Conservation (phyloP, 2,888 invertebrate genomes). For the Lasioglossum vierecki region DNA sequence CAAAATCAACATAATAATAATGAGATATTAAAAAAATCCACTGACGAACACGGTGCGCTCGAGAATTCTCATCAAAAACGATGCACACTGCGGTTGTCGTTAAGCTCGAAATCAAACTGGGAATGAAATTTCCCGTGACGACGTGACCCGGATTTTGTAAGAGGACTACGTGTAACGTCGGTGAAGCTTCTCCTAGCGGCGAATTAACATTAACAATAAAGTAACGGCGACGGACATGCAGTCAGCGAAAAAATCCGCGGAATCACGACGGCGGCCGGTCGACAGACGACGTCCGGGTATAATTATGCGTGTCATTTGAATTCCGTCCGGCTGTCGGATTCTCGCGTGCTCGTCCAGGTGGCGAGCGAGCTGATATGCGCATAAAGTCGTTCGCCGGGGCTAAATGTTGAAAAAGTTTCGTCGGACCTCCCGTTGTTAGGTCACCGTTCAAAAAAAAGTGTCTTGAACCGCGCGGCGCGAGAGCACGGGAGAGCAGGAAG, state of each 20-base stretch:
- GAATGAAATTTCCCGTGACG: background rate
- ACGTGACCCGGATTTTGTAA: slow-evolving; percentile 1
- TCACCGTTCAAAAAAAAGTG: slow-evolving; percentile 21
- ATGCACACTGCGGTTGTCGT: background rate
- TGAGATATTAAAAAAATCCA: background rate
- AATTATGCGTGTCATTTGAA: slow-evolving; percentile 21
- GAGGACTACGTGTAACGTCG: background rate
- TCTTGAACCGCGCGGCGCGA: background rate
- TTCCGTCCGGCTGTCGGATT: slow-evolving; percentile 18
- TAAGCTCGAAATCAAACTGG: background rate
- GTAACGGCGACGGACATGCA: background rate
- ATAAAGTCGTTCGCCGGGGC: slow-evolving; percentile 1
- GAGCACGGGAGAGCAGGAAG: slow-evolving; percentile 1
- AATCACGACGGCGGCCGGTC: background rate
- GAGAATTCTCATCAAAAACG: background rate
- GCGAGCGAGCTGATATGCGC: slow-evolving; percentile 3
- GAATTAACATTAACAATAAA: background rate
- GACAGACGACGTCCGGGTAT: background rate
- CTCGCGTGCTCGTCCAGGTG: background rate
- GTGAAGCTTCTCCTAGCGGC: background rate
- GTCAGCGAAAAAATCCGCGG: slow-evolving; percentile 4
- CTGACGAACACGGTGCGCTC: background rate
- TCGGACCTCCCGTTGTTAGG: slow-evolving; percentile 1
- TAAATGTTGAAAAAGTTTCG: slow-evolving; percentile 33
- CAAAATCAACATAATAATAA: slow-evolving; percentile 2